Evolutionary conservation across 2,888 invertebrate species (phyloP).

Genomic region (Trissoscelio sp.): DNA sequence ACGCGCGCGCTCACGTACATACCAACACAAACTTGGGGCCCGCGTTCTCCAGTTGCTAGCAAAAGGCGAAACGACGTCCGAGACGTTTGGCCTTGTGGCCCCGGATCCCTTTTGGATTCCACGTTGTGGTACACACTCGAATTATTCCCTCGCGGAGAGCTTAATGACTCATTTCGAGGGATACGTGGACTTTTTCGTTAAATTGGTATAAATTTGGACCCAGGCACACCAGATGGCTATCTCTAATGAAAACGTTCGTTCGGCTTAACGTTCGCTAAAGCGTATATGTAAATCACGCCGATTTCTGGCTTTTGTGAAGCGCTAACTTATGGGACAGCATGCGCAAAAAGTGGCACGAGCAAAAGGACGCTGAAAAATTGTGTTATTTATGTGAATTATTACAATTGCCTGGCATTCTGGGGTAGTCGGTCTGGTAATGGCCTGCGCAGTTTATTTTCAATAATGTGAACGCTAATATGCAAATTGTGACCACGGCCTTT

Average conservation of each 20-base stretch:
- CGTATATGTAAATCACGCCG: conserved; percentile 47
- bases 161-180: conserved; percentile 63
- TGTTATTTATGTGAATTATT: conserved; percentile 48
- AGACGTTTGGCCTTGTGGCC: conserved; percentile 76
- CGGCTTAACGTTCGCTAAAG: conserved; percentile 4
- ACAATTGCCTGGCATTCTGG: conserved; percentile 50
- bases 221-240: no score
- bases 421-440: conserved; percentile 5
- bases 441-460: conserved; percentile 24
- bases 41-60: conserved; percentile 59
- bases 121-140: conserved; percentile 42
- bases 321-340: conserved; percentile 53
- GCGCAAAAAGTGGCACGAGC: conserved; percentile 46
- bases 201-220: conserved; percentile 60
- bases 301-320: conserved; percentile 49
- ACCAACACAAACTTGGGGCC: conserved; percentile 5
- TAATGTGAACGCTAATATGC: conserved; percentile 22
- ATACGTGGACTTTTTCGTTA: conserved; percentile 52
- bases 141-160: conserved; percentile 46
- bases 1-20: conserved; percentile 25
- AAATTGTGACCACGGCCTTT: conserved; percentile 9
- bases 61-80: conserved; percentile 72
- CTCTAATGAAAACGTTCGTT: conserved; percentile 53
- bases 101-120: conserved; percentile 69
- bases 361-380: conserved; percentile 55